Evolutionary conservation across 2,888 invertebrate genomes (phyloP), one percentile per base, ranked within the genome.

Genomic region (Troilus luridus): DNA sequence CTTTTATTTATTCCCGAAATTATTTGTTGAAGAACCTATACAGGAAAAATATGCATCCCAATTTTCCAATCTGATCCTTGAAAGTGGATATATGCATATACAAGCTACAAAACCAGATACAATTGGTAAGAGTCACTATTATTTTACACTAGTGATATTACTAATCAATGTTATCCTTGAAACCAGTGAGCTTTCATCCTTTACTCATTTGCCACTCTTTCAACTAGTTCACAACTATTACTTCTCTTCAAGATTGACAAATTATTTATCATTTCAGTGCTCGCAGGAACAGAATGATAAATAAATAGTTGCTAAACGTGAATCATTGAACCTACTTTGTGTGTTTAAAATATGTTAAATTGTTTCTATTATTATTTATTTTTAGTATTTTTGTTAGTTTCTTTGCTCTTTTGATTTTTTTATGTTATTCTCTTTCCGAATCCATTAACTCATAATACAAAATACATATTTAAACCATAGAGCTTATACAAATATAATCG

Each of bases 81-180:
- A 96, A 93, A 94, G 93, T 62, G 96, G 96, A 0, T 96, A 96
- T 93, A 94, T 97, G 93, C 98, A 98, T 93, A 92, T 98, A 10
- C 98, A 98, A 93, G 96, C 97, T 0, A 98, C 98, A 0, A 98
- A 98, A 94, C 98, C 98, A 21, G 98, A 98, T 93, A 98, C 98
- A 0, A 94, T 97, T 92, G 98, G 98, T 97, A 93, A 94, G 94
- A 54, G 2, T 85, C 17, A 27, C 41, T 67, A 24, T 67, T 24
- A n/a, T 10, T 64, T 21, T 21, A 2, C 17, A 60, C 17, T 17
- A 59, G 12, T 5, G 17, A 14, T 59, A 12, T 12, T 59, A 59
- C 17, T 59, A 14, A 59, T 59, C 59, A 59, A 59, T 59, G 17
- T 14, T 12, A 14, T n/a, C n/a, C n/a, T n/a, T n/a, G n/a, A n/a